Evolutionary conservation across 2,888 invertebrate species (phyloP), one percentile per base, ranked within the genome.

Genomic region (Nephrocerus scutellatus): DNA sequence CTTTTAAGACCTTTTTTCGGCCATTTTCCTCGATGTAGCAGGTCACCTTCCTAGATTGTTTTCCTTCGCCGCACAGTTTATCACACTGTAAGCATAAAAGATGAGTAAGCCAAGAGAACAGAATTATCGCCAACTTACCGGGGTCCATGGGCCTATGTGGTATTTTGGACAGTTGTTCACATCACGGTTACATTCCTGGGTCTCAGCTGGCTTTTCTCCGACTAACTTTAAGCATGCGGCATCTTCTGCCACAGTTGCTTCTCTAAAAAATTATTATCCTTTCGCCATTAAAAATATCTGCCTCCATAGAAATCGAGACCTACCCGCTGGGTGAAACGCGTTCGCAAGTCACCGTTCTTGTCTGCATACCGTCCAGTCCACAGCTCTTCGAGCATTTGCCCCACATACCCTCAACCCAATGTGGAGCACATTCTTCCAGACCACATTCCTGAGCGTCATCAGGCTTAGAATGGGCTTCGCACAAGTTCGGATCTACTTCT

Each of bases 61-160:
- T 79, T 2, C 96, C 96, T 53, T 84, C 79, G 0, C 90, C 96
- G 62, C 95, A 96, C n/a, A 92, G 72, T 60, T 79, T 82, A 63
- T 90, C 82, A 56, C 93, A 95, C 83, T 90, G 56, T 4, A 38
- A 46, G 40, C 5, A 29, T 7, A 25, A 29, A 30, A 28, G 0
- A 15, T 26, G 28, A 20, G 10, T 12, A 19, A 20, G 18, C 8
- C n/a, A n/a, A n/a, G n/a, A n/a, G n/a, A n/a, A n/a, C n/a, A n/a
- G n/a, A n/a, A n/a, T n/a, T n/a, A n/a, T n/a, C 10, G 9, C n/a
- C 3, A 29, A 64, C 77, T 73, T 70, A 90, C 90, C 51, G 89
- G 84, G 61, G 82, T 83, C 96, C 96, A 97, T 5, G 85, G 84
- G 36, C 85, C 90, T 18, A 79, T 72, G 59, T 87, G 85, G 85